Conservation (phyloP, 2,888 invertebrate genomes). For the Dasypolia templi region DNA sequence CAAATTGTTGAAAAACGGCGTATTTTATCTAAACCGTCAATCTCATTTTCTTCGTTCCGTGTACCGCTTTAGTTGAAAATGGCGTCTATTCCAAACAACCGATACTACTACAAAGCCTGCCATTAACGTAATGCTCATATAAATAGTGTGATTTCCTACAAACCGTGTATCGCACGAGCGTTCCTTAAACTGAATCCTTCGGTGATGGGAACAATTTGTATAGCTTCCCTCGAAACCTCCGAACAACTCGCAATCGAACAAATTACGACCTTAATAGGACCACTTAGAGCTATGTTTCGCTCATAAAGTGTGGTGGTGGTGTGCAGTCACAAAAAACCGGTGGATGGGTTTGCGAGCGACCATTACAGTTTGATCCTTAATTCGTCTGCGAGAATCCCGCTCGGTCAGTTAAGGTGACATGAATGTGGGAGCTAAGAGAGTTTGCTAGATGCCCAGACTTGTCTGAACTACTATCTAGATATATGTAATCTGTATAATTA, state of each 20-base stretch:
- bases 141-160: constrained; percentile 81
- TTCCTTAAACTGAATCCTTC: constrained; percentile 70
- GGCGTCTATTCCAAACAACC: constrained; percentile 64
- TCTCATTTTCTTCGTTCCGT: constrained; percentile 58
- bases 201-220: constrained; percentile 86
- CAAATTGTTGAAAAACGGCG: constrained; percentile 58
- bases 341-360: constrained; percentile 75
- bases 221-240: constrained; percentile 77
- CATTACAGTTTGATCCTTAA: constrained; percentile 73
- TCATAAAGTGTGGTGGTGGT: constrained; percentile 64
- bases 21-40: constrained; percentile 55
- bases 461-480: constrained; percentile 26
- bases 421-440: constrained; percentile 4
- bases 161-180: constrained; percentile 74
- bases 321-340: constrained; percentile 80
- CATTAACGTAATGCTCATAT: constrained; percentile 79
- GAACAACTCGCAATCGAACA: constrained; percentile 65
- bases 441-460: neutral
- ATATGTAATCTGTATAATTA: too few relatives aligned
- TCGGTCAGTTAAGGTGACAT: constrained; percentile 48
- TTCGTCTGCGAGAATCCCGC: constrained; percentile 54
- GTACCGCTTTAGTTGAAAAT: constrained; percentile 59
- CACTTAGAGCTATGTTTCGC: constrained; percentile 75
- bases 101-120: constrained; percentile 74
- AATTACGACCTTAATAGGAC: constrained; percentile 76